Conservation (phyloP, 2,888 invertebrate species). For the Prosopocoilus inquinatus region DNA sequence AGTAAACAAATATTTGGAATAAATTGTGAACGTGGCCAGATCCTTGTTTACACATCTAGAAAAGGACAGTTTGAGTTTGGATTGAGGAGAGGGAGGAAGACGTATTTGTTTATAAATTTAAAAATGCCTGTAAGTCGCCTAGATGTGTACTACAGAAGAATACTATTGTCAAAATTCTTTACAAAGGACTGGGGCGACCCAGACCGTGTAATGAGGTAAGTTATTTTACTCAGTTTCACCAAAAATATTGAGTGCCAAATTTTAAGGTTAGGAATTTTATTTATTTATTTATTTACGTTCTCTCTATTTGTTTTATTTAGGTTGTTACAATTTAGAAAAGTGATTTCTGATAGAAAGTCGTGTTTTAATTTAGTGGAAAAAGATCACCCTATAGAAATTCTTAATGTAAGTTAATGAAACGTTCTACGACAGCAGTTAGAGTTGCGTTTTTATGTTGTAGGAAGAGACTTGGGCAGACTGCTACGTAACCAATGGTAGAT, state of each 20-base stretch:
- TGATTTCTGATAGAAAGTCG: slow-evolving; percentile 77
- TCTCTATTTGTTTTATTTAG: slow-evolving; percentile 49
- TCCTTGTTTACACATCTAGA: too few relatives aligned
- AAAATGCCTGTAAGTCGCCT: slow-evolving; percentile 52
- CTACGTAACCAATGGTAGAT: slow-evolving; percentile 81
- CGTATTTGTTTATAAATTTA: background rate
- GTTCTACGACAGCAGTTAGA: background rate
- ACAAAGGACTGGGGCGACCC: slow-evolving; percentile 97
- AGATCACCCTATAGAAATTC: slow-evolving; percentile 83
- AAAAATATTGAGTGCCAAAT: background rate
- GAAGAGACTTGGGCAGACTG: slow-evolving; percentile 73
- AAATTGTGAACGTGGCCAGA: too few relatives aligned
- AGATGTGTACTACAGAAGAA: slow-evolving; percentile 80
- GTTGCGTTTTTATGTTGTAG: slow-evolving; percentile 45
- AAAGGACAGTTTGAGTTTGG: too few relatives aligned
- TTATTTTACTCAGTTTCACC: background rate
- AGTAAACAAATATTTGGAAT: too few relatives aligned
- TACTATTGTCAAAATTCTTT: slow-evolving; percentile 88
- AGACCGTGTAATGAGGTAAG: slow-evolving; percentile 77
- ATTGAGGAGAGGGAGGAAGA: too few relatives aligned
- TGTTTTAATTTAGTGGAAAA: slow-evolving; percentile 79
- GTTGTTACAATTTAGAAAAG: slow-evolving; percentile 87
- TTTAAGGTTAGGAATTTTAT: background rate
- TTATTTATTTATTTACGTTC: background rate
- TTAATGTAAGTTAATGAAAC: slow-evolving; percentile 62